These are phyloP conservation scores for Synergus umbraculus DNA, from an alignment of 2,888 invertebrate genomes.

Conservation along the genomic window DNA sequence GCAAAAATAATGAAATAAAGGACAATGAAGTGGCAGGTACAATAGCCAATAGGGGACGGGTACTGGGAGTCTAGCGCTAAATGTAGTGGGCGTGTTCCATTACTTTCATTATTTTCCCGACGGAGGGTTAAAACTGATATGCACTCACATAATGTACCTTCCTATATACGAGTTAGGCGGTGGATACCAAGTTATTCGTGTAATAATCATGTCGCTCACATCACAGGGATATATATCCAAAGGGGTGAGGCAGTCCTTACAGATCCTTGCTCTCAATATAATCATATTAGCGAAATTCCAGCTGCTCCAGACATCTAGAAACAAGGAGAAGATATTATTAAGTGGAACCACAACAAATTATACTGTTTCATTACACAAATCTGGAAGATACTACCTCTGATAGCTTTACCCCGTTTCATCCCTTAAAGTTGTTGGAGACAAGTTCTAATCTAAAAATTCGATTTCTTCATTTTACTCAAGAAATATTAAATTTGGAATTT, in stretches of 20 bases:
- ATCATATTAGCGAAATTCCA: conserved; percentile 24
- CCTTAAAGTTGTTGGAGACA: too few relatives aligned
- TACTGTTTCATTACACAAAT: too few relatives aligned
- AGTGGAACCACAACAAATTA: background rate
- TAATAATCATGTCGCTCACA: conserved; percentile 51
- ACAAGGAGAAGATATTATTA: background rate
- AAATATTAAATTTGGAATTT: too few relatives aligned
- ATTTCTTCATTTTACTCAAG: too few relatives aligned
- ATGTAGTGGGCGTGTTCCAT: conserved; percentile 77
- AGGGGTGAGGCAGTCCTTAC: conserved; percentile 17
- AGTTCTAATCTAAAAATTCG: too few relatives aligned
- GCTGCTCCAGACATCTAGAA: background rate
- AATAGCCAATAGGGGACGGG: conserved; percentile 66
- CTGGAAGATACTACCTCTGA: too few relatives aligned
- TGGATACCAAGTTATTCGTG: conserved; percentile 50
- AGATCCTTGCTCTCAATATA: conserved; percentile 20
- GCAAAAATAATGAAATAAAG: conserved; percentile 63
- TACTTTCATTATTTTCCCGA: conserved; percentile 75
- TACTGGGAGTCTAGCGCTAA: conserved; percentile 65
- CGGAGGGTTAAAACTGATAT: conserved; percentile 68
- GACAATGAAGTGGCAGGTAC: conserved; percentile 69
- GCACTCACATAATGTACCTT: conserved; percentile 57
- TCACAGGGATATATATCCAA: conserved; percentile 46
- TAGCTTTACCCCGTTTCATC: too few relatives aligned
- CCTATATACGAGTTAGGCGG: conserved; percentile 52